Conservation (phyloP, 2,113 vertebrate species). For the Bufo bufo region DNA sequence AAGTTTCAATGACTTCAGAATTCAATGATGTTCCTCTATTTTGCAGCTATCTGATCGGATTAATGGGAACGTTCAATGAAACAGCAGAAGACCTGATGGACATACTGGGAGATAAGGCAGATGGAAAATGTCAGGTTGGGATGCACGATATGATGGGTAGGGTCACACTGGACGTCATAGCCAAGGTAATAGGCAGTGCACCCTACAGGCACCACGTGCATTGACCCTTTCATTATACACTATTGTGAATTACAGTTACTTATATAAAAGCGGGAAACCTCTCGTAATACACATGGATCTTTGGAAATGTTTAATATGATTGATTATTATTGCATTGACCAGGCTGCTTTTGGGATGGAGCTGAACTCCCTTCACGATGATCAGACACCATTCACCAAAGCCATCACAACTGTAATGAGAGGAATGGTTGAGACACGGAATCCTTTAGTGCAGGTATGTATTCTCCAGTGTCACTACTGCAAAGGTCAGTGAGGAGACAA, state of each 20-base stretch:
- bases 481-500: neutral
- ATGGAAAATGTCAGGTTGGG: constrained; percentile 73
- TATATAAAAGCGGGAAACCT: too few species aligned
- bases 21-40: neutral
- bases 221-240: too few species aligned
- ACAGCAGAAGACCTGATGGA: constrained; percentile 78
- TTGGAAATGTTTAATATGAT: too few species aligned
- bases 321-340: too few species aligned
- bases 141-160: constrained; percentile 74
- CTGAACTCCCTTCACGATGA: constrained; percentile 72
- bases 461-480: neutral
- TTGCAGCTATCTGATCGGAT: constrained; percentile 72
- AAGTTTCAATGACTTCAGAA: neutral
- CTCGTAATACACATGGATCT: too few species aligned
- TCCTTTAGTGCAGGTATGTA: constrained; percentile 69
- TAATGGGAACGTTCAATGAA: constrained; percentile 79
- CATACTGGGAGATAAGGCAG: constrained; percentile 72
- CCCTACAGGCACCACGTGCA: too few species aligned
- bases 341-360: constrained; percentile 89
- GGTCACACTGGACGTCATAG: constrained; percentile 74
- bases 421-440: constrained; percentile 74
- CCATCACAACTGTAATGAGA: constrained; percentile 76
- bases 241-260: too few species aligned
- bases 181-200: constrained; percentile 68
- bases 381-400: constrained; percentile 74